Conservation (phyloP, 2,113 vertebrate genomes). For the Athene cunicularia region DNA sequence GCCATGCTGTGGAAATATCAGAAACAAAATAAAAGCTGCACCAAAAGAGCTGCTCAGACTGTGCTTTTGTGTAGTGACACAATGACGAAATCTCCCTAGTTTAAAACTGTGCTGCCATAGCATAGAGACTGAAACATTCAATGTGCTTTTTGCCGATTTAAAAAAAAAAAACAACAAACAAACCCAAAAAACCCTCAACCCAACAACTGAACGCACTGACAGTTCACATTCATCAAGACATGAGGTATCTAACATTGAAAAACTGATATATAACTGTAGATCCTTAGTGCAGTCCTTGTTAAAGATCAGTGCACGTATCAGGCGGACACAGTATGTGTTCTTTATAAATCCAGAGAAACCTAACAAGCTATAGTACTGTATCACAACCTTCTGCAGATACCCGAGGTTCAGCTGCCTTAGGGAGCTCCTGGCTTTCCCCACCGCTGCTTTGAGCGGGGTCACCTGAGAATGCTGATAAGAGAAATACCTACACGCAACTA, state of each 20-base stretch:
- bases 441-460: neutral
- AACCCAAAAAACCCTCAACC: neutral
- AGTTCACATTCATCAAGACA: neutral
- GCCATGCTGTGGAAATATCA: neutral
- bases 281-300: neutral
- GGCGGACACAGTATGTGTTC: neutral
- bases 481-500: rapidly evolving
- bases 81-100: neutral
- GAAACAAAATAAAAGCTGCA: neutral
- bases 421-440: neutral
- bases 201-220: neutral
- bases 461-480: neutral
- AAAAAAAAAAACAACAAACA: neutral
- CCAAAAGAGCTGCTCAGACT: neutral
- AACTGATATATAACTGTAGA: neutral
- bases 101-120: neutral
- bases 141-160: neutral
- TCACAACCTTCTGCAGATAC: neutral
- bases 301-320: neutral
- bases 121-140: neutral
- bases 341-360: neutral
- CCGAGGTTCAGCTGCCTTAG: neutral
- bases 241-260: neutral
- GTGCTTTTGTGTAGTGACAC: neutral
- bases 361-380: neutral